phyloP scores from a whole-genome alignment of 2,888 invertebrate genomes.

The Anthophora plumipes region DNA sequence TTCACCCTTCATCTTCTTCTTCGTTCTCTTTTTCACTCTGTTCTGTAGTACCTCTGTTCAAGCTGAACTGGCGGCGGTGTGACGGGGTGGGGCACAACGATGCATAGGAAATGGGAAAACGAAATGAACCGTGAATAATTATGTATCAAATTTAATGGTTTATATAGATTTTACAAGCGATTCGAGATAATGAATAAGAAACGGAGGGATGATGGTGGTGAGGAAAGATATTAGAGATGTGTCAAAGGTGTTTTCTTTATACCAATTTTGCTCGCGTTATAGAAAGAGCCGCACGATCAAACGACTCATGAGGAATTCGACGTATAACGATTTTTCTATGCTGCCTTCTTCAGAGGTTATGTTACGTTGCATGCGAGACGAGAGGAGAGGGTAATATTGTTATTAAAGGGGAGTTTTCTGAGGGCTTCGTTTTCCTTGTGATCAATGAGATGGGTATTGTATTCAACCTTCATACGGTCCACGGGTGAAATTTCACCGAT shows the following conservation, averaged over 20 bases:
- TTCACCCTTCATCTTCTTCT: conserved; percentile 23
- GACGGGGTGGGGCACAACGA: conserved; percentile 49
- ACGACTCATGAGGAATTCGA: conserved; percentile 66
- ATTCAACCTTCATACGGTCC: too few species aligned
- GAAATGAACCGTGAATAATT: conserved; percentile 80
- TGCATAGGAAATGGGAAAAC: conserved; percentile 78
- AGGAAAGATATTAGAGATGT: conserved; percentile 66
- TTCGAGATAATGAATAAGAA: background rate
- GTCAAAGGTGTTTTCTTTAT: conserved; percentile 76
- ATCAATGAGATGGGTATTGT: too few species aligned
- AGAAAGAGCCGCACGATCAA: conserved; percentile 57
- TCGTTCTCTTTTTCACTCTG: conserved; percentile 14
- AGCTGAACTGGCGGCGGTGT: conserved; percentile 56
- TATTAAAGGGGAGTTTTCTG: background rate
- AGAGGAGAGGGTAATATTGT: background rate
- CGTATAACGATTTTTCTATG: conserved; percentile 53
- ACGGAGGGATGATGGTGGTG: conserved; percentile 10
- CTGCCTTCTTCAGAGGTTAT: background rate
- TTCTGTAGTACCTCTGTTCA: conserved; percentile 40
- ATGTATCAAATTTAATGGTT: conserved; percentile 77
- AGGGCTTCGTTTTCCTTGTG: too few species aligned
- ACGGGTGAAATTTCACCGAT: too few species aligned
- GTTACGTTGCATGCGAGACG: background rate
- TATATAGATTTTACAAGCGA: conserved; percentile 63
- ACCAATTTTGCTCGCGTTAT: conserved; percentile 55